Evolutionary conservation across 2,113 vertebrate species (phyloP).

Genomic region (Saccopteryx bilineata): DNA sequence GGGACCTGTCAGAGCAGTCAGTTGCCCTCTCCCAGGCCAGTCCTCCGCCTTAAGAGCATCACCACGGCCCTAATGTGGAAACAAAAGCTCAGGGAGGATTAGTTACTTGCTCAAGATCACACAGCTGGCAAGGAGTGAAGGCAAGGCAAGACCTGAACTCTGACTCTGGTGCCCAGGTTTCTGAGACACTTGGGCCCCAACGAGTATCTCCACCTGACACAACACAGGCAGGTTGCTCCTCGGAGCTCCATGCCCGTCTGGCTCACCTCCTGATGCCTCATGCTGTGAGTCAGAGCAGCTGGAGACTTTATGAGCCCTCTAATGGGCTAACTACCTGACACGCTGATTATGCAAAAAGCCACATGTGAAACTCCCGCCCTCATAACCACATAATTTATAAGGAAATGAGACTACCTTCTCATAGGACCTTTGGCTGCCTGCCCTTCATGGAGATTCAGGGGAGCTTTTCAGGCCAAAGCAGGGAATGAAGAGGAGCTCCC

Average conservation of each 20-base stretch:
- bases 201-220: neutral
- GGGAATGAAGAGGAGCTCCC: neutral
- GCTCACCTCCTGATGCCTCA: neutral
- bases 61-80: neutral
- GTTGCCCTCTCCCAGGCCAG: neutral
- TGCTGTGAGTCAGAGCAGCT: constrained; percentile 60
- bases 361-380: constrained; percentile 70
- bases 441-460: neutral
- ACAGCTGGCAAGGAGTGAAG: neutral
- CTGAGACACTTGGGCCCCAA: neutral
- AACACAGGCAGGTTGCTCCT: neutral
- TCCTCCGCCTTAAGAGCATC: neutral
- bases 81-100: neutral
- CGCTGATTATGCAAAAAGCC: constrained; percentile 70
- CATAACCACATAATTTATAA: constrained; percentile 62
- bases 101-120: neutral
- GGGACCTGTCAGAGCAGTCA: neutral
- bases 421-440: constrained; percentile 44
- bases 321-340: constrained; percentile 60
- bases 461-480: constrained; percentile 12
- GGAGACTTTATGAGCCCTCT: constrained; percentile 64
- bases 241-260: neutral
- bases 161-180: neutral
- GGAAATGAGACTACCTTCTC: constrained; percentile 57
- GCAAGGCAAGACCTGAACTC: neutral